phyloP scores from a whole-genome alignment of 2,888 invertebrate species.

The Rhagium mordax region DNA sequence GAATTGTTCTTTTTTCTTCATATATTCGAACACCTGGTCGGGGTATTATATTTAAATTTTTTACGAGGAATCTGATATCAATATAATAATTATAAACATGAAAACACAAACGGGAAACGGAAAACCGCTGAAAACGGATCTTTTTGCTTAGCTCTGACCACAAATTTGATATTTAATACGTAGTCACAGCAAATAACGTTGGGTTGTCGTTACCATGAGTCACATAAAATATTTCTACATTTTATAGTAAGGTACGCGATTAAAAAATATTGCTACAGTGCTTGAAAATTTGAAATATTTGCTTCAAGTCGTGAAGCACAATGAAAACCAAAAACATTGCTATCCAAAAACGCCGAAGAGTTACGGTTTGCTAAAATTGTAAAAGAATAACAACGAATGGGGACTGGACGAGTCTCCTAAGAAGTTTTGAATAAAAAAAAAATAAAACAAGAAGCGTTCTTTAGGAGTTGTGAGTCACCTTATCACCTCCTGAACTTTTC shows the following conservation, averaged over 20 bases:
- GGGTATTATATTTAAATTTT: constrained; percentile 16
- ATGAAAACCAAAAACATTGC: too few relatives aligned
- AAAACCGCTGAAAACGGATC: constrained; percentile 65
- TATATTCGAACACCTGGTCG: constrained; percentile 31
- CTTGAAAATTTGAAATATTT: too few relatives aligned
- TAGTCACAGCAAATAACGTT: constrained; percentile 18
- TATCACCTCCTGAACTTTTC: too few relatives aligned
- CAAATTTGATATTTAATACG: constrained; percentile 39
- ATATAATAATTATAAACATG: constrained; percentile 57
- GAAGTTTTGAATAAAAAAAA: too few relatives aligned
- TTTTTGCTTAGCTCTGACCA: constrained; percentile 42
- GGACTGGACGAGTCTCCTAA: too few relatives aligned
- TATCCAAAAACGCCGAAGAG: too few relatives aligned
- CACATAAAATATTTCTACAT: not conserved
- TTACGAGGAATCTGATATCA: constrained; percentile 47
- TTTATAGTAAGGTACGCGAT: not conserved
- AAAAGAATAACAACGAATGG: too few relatives aligned
- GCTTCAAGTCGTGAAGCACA: too few relatives aligned
- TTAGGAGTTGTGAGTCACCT: too few relatives aligned
- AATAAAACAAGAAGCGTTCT: too few relatives aligned
- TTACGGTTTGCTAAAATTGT: too few relatives aligned
- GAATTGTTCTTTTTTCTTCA: constrained; percentile 1
- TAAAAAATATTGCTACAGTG: not conserved
- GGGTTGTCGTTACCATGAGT: not conserved
- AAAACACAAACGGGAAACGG: constrained; percentile 61